These are phyloP conservation scores for Acrocephalus scirpaceus DNA, from an alignment of 2,797 vertebrate species.

Conservation along the genomic window DNA sequence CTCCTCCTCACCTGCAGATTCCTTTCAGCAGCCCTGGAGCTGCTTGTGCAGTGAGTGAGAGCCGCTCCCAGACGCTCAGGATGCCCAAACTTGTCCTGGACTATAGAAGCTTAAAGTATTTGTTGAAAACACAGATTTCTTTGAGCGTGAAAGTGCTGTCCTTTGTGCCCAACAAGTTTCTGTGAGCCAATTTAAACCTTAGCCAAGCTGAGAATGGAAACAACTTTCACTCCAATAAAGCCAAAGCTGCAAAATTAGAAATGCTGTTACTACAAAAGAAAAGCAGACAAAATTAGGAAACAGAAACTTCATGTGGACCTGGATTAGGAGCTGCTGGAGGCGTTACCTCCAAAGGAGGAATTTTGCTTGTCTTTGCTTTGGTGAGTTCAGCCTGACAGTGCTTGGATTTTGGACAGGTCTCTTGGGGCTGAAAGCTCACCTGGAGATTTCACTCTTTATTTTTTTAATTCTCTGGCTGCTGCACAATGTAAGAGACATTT, in stretches of 20 bases:
- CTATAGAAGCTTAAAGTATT: background rate
- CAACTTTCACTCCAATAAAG: background rate
- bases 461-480: background rate
- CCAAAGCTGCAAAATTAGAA: background rate
- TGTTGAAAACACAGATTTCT: constrained; percentile 5
- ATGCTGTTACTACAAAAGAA: background rate
- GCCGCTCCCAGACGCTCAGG: background rate
- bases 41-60: background rate
- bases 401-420: background rate
- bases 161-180: background rate
- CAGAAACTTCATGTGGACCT: background rate
- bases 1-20: background rate
- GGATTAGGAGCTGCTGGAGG: background rate
- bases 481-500: background rate
- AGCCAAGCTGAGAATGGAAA: background rate
- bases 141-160: background rate
- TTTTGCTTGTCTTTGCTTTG: background rate
- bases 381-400: background rate
- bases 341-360: background rate
- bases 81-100: constrained; percentile 43
- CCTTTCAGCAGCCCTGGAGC: background rate
- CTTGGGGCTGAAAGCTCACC: background rate
- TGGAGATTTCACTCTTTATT: background rate
- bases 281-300: background rate
- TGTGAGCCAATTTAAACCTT: background rate